phyloP scores from a whole-genome alignment of 30 jellyfish, hydroid and myxozoan genomes.

The Turritopsis dohrnii region DNA sequence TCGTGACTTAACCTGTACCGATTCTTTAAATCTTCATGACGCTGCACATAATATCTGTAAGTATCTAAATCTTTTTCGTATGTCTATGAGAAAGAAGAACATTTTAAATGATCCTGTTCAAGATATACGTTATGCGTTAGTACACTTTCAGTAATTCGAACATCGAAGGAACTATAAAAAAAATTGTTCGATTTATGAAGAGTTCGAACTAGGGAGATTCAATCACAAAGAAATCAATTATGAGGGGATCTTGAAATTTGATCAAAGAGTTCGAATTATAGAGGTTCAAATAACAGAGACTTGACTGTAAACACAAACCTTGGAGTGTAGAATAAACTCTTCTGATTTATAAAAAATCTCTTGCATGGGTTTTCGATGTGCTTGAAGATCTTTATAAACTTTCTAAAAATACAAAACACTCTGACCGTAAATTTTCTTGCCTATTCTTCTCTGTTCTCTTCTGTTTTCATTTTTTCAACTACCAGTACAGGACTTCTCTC shows the following conservation, averaged over 20 bases:
- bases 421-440: not conserved
- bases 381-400: conserved; percentile 41
- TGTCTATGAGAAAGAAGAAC: conserved; percentile 22
- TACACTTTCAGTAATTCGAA: not conserved
- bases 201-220: too few relatives aligned
- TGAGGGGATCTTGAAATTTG: not conserved
- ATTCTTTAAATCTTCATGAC: conserved; percentile 27
- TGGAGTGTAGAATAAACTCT: conserved; percentile 27
- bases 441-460: not conserved
- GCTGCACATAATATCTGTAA: conserved; percentile 43
- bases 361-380: conserved; percentile 71
- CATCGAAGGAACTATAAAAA: not conserved
- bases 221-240: too few relatives aligned
- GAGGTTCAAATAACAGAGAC: not conserved
- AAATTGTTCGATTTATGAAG: not conserved
- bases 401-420: conserved; percentile 20
- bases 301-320: not conserved
- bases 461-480: too few relatives aligned
- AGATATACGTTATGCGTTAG: too few relatives aligned
- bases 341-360: conserved; percentile 47
- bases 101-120: too few relatives aligned
- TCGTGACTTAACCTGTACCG: conserved; percentile 54
- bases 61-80: conserved; percentile 46
- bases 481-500: too few relatives aligned
- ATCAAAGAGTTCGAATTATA: not conserved